phyloP scores from a whole-genome alignment of 2,797 vertebrate species.

The Gallinago nigripennis region DNA sequence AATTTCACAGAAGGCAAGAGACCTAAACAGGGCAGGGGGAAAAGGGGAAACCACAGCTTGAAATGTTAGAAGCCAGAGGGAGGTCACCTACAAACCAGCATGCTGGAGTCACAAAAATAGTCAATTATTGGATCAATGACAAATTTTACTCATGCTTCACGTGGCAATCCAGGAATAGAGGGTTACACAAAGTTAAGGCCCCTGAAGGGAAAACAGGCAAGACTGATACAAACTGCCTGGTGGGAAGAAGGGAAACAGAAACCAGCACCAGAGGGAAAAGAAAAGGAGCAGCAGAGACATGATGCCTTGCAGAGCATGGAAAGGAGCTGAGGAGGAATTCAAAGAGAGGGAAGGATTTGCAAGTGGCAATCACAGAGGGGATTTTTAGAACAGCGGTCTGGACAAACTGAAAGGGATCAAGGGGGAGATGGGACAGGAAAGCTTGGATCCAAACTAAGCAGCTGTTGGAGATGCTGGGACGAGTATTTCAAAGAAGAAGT shows the following conservation, averaged over 20 bases:
- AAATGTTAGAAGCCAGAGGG: not conserved
- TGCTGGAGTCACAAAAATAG: not conserved
- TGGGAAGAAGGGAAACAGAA: not conserved
- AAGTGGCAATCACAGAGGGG: not conserved
- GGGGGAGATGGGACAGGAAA: not conserved
- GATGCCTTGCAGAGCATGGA: accelerated
- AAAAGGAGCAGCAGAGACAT: not conserved
- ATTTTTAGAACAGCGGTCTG: not conserved
- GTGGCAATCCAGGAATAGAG: not conserved
- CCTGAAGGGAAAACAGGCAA: not conserved
- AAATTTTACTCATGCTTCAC: not conserved
- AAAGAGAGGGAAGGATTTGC: not conserved
- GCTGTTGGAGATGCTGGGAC: not conserved
- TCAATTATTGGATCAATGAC: not conserved
- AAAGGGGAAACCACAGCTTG: not conserved
- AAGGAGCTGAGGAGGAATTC: not conserved
- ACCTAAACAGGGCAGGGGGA: not conserved
- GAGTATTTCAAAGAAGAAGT: not conserved
- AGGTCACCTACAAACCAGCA: not conserved
- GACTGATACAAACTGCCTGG: not conserved
- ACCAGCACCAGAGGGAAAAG: not conserved
- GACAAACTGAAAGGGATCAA: not conserved
- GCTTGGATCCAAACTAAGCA: not conserved
- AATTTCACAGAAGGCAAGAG: not conserved
- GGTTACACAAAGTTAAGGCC: not conserved